phyloP scores from a whole-genome alignment of 2,113 vertebrate species.

The Scolopax mira region DNA sequence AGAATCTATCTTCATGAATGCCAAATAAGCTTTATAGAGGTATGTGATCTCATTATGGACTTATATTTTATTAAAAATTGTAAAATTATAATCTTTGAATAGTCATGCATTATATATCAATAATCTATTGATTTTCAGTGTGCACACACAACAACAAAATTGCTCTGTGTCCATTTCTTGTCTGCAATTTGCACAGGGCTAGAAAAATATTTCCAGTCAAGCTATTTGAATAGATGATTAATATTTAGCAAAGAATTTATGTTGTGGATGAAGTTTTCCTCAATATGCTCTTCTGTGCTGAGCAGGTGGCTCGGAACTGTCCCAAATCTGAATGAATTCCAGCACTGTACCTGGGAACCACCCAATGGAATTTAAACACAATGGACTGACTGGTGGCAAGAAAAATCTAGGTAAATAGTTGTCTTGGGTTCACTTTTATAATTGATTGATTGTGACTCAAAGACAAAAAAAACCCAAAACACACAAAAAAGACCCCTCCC shows the following conservation, averaged over 20 bases:
- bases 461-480: neutral
- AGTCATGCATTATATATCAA: neutral
- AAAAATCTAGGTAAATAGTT: neutral
- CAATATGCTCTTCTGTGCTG: neutral
- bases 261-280: neutral
- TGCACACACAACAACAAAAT: neutral
- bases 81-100: neutral
- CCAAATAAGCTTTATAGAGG: neutral
- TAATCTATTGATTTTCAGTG: neutral
- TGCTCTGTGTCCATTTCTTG: neutral
- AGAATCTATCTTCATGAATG: neutral
- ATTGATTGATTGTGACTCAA: neutral
- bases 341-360: neutral
- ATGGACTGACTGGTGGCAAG: neutral
- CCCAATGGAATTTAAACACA: neutral
- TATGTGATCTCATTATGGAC: neutral
- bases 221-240: neutral
- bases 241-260: neutral
- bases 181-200: neutral
- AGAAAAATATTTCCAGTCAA: neutral
- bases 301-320: neutral
- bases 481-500: neutral
- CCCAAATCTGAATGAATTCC: neutral
- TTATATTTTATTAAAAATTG: neutral
- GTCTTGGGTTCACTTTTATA: neutral